Base-by-base conservation (phyloP, 1,140 invertebrate genomes). In the Leptestheria dahalacensis region DNA sequence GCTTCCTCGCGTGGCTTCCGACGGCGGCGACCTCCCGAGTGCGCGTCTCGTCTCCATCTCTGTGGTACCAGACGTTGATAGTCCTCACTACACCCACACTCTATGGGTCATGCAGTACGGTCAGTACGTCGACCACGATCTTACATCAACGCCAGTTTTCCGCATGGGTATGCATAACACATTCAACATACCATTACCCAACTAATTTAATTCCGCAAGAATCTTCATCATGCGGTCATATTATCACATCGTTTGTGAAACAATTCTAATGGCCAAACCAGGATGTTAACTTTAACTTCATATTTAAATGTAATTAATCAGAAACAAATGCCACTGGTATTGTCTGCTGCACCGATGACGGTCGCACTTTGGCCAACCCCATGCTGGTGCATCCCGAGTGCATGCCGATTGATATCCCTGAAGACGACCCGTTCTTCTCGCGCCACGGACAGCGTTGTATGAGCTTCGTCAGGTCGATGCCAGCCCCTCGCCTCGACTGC, bases 31-130 rank as follows among this genome's bases (percentile, higher is more conserved):
- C 29, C 72, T 93, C 29, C 89, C 89, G 3, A 74, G 77, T 59
- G 70, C 85, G 15, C 75, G 90, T 29, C 68, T 80, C 12, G 73
- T 92, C 0, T 88, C 85, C 61, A 72, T 81, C 28, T 72, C 76
- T 1, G 65, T 86, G 0, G 87, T 88, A 66, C 79, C 80, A 10
- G 80, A 85, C 61, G 70, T 80, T 1, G 73, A 82, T 1, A 11
- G 11, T 23, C 61, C 61, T 18, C 11, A 6, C 20, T 3, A n/a
- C 15, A 11, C 24, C 10, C 21, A 51, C 3, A 57, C 61, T 6
- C n/a, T 28, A 0, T 59, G 54, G 61, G 29, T 49, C 6, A 62
- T 59, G 55, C 61, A 62, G 23, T 62, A 25, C 51, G 55, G 61
- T 33, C 61, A 62, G n/a, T 62, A 47, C 21, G 11, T 62, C 25